A percentile compares a stretch with the other conserved stretches of the same genome.
phyloP scores from a whole-genome alignment of 2,888 invertebrate genomes.

The Dynastes tityus region DNA sequence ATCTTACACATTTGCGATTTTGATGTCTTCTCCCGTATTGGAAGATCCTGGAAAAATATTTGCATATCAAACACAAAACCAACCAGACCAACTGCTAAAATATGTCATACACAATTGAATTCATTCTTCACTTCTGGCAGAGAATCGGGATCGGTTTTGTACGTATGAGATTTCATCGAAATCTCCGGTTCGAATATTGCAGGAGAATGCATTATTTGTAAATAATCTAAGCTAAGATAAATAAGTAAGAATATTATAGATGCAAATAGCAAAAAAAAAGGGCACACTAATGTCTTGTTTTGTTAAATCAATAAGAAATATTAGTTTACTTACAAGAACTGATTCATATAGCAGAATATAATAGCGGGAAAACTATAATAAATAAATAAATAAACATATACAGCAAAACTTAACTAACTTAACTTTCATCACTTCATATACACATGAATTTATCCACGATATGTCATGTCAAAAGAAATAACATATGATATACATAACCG shows the following conservation, averaged over 20 bases:
- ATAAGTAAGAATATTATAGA: constrained; percentile 28
- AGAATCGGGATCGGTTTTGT: constrained; percentile 26
- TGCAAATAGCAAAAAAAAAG: neutral
- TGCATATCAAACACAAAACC: neutral
- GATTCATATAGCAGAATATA: constrained; percentile 40
- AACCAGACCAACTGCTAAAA: neutral
- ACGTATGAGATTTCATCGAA: constrained; percentile 49
- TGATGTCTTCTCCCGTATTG: constrained; percentile 24
- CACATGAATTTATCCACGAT: constrained; percentile 35
- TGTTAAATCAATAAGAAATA: neutral
- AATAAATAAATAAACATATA: constrained; percentile 45
- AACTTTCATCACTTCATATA: constrained; percentile 44
- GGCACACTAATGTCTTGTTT: neutral
- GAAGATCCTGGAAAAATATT: constrained; percentile 32
- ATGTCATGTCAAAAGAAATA: constrained; percentile 11
- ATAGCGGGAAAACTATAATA: constrained; percentile 36
- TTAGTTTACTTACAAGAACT: constrained; percentile 39
- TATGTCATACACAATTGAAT: constrained; percentile 23
- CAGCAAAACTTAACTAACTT: constrained; percentile 37
- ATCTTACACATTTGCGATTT: constrained; percentile 86
- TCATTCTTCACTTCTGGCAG: constrained; percentile 18
- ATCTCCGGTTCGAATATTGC: constrained; percentile 45
- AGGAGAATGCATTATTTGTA: constrained; percentile 46
- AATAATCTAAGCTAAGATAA: constrained; percentile 45
- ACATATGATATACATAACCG: constrained; percentile 2